phyloP scores from a whole-genome alignment of 2,888 invertebrate species.

The Spilarctia lutea region DNA sequence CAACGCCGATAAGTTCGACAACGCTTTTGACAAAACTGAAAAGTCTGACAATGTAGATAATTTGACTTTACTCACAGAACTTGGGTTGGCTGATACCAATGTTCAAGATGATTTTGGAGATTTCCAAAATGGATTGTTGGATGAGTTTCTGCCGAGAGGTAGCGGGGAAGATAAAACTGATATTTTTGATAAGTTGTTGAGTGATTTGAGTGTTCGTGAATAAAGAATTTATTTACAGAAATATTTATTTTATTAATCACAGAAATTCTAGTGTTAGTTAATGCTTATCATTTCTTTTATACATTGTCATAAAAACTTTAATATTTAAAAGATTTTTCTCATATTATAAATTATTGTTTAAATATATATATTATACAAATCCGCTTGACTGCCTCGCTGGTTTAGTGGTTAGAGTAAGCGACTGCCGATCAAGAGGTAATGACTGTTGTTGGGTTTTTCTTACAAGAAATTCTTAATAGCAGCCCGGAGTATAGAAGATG shows the following conservation, averaged over 20 bases:
- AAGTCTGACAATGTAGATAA: slow-evolving; percentile 69
- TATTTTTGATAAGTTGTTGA: slow-evolving; percentile 78
- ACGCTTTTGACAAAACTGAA: slow-evolving; percentile 23
- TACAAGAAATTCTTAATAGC: too few species aligned
- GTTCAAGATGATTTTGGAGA: slow-evolving; percentile 74
- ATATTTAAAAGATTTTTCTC: background rate
- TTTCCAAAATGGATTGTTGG: slow-evolving; percentile 77
- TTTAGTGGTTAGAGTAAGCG: too few species aligned
- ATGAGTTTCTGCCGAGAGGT: slow-evolving; percentile 62
- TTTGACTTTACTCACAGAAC: slow-evolving; percentile 83
- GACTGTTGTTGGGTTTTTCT: too few species aligned
- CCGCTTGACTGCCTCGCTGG: too few species aligned
- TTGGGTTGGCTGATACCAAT: slow-evolving; percentile 85
- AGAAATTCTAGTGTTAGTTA: background rate
- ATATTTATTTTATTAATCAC: background rate
- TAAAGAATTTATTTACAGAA: slow-evolving; percentile 40
- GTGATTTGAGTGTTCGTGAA: slow-evolving; percentile 71
- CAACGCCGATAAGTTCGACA: slow-evolving; percentile 48
- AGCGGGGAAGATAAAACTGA: slow-evolving; percentile 67
- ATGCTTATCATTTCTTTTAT: background rate
- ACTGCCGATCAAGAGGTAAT: too few species aligned
- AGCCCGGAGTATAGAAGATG: too few species aligned
- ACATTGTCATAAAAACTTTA: background rate
- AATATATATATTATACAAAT: too few species aligned
- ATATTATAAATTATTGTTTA: too few species aligned